Conservation (phyloP, 2,113 vertebrate genomes). For the Sebastes schlegelii region DNA sequence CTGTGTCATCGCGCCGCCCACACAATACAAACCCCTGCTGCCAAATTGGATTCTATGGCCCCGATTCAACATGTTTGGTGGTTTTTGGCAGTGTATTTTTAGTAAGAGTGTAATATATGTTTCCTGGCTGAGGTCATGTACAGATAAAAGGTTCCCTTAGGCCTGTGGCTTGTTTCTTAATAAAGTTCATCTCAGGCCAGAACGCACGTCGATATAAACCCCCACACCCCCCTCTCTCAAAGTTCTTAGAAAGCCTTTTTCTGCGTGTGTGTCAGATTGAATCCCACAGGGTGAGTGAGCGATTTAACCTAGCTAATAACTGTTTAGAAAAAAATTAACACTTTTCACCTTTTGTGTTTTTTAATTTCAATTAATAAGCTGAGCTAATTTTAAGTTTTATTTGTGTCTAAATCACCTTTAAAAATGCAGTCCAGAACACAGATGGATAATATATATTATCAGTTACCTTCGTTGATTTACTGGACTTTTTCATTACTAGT, state of each 20-base stretch:
- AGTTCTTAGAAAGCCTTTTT: constrained; percentile 62
- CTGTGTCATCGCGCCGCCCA: constrained; percentile 30
- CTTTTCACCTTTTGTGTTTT: not conserved
- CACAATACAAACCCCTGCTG: constrained; percentile 64
- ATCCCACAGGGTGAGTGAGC: not conserved
- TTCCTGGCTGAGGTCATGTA: constrained; percentile 73
- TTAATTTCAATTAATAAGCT: not conserved
- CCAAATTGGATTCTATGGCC: constrained; percentile 67
- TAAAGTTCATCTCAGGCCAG: constrained; percentile 43
- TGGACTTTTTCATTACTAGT: not conserved
- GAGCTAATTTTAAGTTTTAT: not conserved
- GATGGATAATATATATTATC: not conserved
- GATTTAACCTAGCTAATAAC: not conserved
- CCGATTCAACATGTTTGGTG: constrained; percentile 62
- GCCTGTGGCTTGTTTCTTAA: constrained; percentile 18
- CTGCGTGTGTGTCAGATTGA: constrained; percentile 9
- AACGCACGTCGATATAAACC: constrained; percentile 19
- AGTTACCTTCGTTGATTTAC: not conserved
- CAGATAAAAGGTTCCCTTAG: constrained; percentile 56
- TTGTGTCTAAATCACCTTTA: not conserved
- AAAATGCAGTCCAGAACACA: not conserved
- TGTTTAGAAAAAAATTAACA: not conserved
- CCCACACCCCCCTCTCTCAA: not conserved
- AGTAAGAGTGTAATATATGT: constrained; percentile 67
- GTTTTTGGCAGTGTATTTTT: constrained; percentile 72